phyloP scores from a whole-genome alignment of 2,113 vertebrate genomes.

The Myodes glareolus region DNA sequence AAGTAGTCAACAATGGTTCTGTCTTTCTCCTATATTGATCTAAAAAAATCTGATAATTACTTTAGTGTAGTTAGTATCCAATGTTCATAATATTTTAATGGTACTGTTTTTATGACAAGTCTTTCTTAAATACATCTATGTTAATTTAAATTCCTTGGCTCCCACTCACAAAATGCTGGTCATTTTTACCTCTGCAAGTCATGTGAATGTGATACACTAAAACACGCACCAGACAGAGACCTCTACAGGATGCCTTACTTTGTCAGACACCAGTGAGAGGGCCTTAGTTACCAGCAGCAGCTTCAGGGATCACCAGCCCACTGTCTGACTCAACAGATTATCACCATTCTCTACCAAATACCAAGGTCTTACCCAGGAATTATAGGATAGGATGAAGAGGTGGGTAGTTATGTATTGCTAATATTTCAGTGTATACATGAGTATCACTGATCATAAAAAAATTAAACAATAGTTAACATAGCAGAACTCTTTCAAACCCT shows the following conservation, averaged over 20 bases:
- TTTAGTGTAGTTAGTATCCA: conserved; percentile 24
- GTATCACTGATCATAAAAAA: neutral
- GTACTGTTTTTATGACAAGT: neutral
- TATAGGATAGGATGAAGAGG: neutral
- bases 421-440: neutral
- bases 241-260: neutral
- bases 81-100: conserved; percentile 12
- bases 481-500: conserved; percentile 15
- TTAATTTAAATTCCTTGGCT: conserved; percentile 9
- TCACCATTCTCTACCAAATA: neutral
- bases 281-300: conserved; percentile 22
- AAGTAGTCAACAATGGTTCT: neutral
- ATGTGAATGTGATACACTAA: neutral
- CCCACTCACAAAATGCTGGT: neutral
- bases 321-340: neutral
- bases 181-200: neutral
- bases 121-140: neutral
- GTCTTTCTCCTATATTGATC: neutral
- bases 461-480: neutral
- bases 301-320: neutral
- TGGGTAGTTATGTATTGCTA: neutral
- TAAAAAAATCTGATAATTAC: neutral
- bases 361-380: neutral
- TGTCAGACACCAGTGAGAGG: neutral
- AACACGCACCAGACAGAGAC: neutral